Conservation (phyloP, 2,113 vertebrate genomes). For the Coregonus clupeaformis region DNA sequence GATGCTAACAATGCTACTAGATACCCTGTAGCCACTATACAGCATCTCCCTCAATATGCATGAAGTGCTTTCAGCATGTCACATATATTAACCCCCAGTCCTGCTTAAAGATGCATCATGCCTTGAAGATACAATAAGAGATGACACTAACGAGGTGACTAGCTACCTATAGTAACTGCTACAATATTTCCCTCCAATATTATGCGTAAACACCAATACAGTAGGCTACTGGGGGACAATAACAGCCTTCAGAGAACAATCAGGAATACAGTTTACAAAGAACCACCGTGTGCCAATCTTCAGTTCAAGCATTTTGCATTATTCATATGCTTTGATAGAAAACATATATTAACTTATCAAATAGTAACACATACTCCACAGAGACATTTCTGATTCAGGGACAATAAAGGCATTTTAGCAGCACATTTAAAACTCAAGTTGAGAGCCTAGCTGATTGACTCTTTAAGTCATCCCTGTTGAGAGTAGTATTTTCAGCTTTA, state of each 20-base stretch:
- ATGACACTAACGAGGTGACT: no score
- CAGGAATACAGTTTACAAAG: constrained; percentile 40
- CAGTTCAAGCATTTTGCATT: constrained; percentile 55
- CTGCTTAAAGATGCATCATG: no score
- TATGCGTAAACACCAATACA: constrained; percentile 22
- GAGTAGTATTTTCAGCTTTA: neutral
- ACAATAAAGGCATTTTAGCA: constrained; percentile 55
- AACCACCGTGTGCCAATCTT: constrained; percentile 39
- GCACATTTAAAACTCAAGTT: constrained; percentile 45
- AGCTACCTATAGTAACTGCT: no score
- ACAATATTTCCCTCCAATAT: neutral
- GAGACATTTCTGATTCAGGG: constrained; percentile 47
- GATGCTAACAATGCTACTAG: constrained; percentile 6
- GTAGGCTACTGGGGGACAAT: constrained; percentile 32
- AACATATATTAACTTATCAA: constrained; percentile 67
- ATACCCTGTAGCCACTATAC: neutral
- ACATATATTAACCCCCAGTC: no score
- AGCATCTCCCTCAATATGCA: neutral
- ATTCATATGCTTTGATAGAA: constrained; percentile 63
- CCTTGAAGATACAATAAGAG: no score
- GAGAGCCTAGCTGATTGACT: constrained; percentile 13
- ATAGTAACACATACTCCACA: constrained; percentile 59
- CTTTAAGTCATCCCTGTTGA: constrained; percentile 7
- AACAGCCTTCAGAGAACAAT: constrained; percentile 50
- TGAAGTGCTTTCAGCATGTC: neutral